Conservation (phyloP, 2,888 invertebrate genomes). For the Andrena flavipes region DNA sequence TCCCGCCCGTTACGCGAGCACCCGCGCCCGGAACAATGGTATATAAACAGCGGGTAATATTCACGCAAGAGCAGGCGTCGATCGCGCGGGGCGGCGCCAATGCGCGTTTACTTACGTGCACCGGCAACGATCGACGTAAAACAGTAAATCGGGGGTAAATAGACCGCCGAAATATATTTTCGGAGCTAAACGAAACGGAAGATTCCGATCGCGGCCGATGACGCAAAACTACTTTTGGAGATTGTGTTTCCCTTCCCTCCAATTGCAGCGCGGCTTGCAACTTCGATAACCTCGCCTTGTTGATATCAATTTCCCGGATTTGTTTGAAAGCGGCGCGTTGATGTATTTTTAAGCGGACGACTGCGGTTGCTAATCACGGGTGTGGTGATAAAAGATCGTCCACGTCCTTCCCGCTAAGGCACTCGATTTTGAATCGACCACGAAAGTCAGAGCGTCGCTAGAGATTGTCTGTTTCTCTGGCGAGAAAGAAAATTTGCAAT, state of each 20-base stretch:
- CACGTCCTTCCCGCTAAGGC: too few species aligned
- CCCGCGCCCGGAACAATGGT: slow-evolving; percentile 34
- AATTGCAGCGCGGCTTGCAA: not conserved
- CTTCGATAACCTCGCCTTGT: not conserved
- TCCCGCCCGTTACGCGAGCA: not conserved
- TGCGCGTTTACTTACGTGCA: slow-evolving; percentile 42
- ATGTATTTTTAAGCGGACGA: not conserved
- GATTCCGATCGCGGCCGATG: slow-evolving; percentile 14
- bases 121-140: slow-evolving; percentile 37
- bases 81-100: not conserved
- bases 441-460: too few species aligned
- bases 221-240: slow-evolving; percentile 27
- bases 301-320: not conserved
- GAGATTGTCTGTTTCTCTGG: too few species aligned
- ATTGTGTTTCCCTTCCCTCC: slow-evolving; percentile 10
- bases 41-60: slow-evolving; percentile 42
- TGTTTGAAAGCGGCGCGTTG: not conserved
- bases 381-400: too few species aligned
- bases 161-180: slow-evolving; percentile 42
- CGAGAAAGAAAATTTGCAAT: not conserved
- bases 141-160: slow-evolving; percentile 51
- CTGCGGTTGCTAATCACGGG: not conserved
- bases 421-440: too few species aligned
- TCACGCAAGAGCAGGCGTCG: slow-evolving; percentile 22
- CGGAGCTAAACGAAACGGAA: slow-evolving; percentile 29